These are phyloP conservation scores for Drosophila gaucha DNA, from an alignment of 2,888 invertebrate species.

Conservation along the genomic window DNA sequence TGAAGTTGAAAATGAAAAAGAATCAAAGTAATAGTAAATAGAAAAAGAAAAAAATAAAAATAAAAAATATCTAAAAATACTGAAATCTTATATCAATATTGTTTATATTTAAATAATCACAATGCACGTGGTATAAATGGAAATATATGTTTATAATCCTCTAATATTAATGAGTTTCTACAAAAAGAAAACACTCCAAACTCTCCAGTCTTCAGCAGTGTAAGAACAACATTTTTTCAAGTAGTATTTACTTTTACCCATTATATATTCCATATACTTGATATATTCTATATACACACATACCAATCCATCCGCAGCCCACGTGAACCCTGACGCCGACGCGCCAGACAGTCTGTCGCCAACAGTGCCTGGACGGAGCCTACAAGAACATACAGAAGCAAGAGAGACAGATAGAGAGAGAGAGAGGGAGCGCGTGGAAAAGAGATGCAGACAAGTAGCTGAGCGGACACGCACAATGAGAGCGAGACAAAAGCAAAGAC, in stretches of 20 bases:
- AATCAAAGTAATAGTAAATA: background rate
- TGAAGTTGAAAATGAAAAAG: background rate
- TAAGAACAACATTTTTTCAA: slow-evolving; percentile 26
- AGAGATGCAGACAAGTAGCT: slow-evolving; percentile 52
- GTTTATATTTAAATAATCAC: background rate
- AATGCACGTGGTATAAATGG: slow-evolving; percentile 16
- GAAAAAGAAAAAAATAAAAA: no score
- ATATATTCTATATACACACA: slow-evolving; percentile 28
- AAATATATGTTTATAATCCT: slow-evolving; percentile 51
- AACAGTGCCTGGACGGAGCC: slow-evolving; percentile 18
- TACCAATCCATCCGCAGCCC: slow-evolving; percentile 20
- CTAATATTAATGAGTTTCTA: slow-evolving; percentile 55
- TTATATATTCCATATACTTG: slow-evolving; percentile 26
- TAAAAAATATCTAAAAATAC: no score
- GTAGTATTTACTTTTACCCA: slow-evolving; percentile 26
- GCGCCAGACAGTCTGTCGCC: slow-evolving; percentile 82
- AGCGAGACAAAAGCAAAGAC: slow-evolving; percentile 64
- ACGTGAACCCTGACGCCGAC: slow-evolving; percentile 55
- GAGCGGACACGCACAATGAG: slow-evolving; percentile 63
- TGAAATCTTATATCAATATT: background rate
- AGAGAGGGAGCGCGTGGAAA: background rate
- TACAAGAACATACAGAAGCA: slow-evolving; percentile 9
- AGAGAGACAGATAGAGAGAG: slow-evolving; percentile 5
- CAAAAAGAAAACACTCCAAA: slow-evolving; percentile 3
- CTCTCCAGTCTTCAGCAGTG: slow-evolving; percentile 8